Evolutionary conservation across 1,140 invertebrate genomes (phyloP), one percentile per base, ranked within the genome.

Genomic region (Sitobion miscanthi): DNA sequence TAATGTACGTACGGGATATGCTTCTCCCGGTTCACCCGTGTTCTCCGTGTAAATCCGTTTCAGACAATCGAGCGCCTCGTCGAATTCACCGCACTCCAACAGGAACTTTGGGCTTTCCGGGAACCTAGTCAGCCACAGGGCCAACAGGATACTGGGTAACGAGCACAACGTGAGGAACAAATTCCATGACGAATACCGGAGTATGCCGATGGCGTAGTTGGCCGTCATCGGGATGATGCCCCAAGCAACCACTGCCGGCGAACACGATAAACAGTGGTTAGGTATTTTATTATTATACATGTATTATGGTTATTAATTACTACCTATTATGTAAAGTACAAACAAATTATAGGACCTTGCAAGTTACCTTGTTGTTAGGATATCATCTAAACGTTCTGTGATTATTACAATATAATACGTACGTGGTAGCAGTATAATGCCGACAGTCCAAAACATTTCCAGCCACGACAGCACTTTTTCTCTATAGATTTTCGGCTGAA

Each of bases 101-200:
- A 98, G 96, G 95, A 97, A 98, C 95, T 98, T 98, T 2, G 98
- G 98, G 95, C 97, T 98, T 95, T 98, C 98, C 7, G 98, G 98
- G 95, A 98, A 98, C 45, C 96, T 96, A 92, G 97, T 96, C 3
- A 98, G 95, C 96, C 96, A 97, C 57, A 97, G 95, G 30, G 96
- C 96, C 23, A 97, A 95, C 90, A 96, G 94, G 8, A 95, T 82
- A 35, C 95, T 97, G 0, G 97, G 97, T 4, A 97, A 94, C 4
- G 96, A 96, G 94, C 97, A 97, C 3, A 97, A 95, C 0, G 96
- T 96, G 4, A 97, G 97, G 94, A 97, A 97, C 95, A 97, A 96
- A 95, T 97, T 97, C 97, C 97, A 97, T 20, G 97, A 97, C 94
- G 97, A 96, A 94, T 97, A 97, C 25, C 96, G 96, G 95, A 97